These are phyloP conservation scores for Sebastes reedi DNA, from an alignment of 2,797 vertebrate species.

Conservation along the genomic window DNA sequence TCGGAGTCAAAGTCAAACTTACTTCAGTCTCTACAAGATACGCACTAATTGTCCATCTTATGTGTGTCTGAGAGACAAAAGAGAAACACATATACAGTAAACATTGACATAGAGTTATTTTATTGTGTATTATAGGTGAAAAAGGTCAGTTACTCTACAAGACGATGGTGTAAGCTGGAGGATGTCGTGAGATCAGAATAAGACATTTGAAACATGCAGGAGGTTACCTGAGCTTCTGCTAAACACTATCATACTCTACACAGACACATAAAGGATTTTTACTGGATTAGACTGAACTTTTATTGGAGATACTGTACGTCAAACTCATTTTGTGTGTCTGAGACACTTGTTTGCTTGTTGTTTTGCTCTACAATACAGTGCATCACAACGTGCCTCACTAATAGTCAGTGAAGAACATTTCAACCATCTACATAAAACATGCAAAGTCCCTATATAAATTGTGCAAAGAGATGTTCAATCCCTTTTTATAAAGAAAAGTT, in stretches of 20 bases:
- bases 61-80: neutral
- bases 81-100: neutral
- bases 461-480: neutral
- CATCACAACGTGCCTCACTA: neutral
- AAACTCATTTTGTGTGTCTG: too few relatives aligned
- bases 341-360: neutral
- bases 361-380: neutral
- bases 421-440: neutral
- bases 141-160: neutral
- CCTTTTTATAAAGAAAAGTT: neutral
- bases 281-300: neutral
- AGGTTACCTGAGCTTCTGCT: neutral
- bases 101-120: neutral
- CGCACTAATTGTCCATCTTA: neutral
- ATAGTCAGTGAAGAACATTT: neutral
- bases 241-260: neutral
- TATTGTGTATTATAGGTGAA: neutral
- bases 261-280: neutral
- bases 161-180: neutral
- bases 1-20: constrained; percentile 41
- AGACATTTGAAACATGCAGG: neutral
- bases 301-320: neutral
- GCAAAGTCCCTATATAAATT: neutral
- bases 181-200: neutral
- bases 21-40: constrained; percentile 3